These are phyloP conservation scores for Patella ulyssiponensis DNA, from an alignment of 2,888 invertebrate species.

Conservation along the genomic window DNA sequence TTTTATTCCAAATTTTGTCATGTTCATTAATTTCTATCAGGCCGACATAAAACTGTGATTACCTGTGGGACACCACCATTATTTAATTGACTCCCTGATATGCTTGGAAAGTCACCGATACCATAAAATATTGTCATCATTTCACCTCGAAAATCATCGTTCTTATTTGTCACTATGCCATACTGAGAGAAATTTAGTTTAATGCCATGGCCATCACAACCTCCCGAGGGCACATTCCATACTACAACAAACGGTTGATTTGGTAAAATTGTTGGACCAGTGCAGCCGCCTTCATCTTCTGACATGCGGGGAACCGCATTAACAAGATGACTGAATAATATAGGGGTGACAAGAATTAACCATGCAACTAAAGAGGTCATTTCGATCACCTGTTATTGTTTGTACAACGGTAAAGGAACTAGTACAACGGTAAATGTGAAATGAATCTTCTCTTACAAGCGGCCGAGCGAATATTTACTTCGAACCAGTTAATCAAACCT, in stretches of 20 bases:
- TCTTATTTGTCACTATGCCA: slow-evolving; percentile 53
- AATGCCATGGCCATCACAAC: slow-evolving; percentile 44
- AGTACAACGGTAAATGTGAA: too few relatives aligned
- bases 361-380: not conserved
- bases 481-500: too few relatives aligned
- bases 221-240: slow-evolving; percentile 55
- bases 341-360: too few relatives aligned
- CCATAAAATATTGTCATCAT: slow-evolving; percentile 53
- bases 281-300: slow-evolving; percentile 23
- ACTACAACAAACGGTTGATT: slow-evolving; percentile 47
- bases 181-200: slow-evolving; percentile 50
- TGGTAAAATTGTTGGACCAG: slow-evolving; percentile 31
- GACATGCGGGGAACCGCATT: not conserved
- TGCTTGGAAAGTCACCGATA: slow-evolving; percentile 38
- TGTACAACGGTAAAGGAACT: too few relatives aligned
- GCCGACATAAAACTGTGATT: not conserved
- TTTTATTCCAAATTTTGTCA: too few relatives aligned
- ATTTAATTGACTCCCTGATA: not conserved
- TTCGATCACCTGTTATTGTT: not conserved
- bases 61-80: slow-evolving; percentile 52
- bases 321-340: not conserved
- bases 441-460: too few relatives aligned
- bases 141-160: slow-evolving; percentile 50
- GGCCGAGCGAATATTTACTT: too few relatives aligned
- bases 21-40: too few relatives aligned